These are phyloP conservation scores for Zoroaster sp. DNA, from an alignment of 53 echinoderm and acorn worm species.

Conservation along the genomic window DNA sequence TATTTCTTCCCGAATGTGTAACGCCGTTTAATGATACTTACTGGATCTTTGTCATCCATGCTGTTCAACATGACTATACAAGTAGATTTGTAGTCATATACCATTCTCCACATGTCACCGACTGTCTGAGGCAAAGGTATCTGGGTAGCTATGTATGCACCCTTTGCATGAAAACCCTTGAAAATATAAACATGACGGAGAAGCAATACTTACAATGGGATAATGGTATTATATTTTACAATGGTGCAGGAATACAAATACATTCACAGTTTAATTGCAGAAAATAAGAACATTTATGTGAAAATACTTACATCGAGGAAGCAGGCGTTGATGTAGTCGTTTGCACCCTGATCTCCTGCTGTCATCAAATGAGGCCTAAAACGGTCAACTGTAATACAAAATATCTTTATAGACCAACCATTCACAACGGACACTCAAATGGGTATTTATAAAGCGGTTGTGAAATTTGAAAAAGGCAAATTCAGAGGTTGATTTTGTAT, in stretches of 20 bases:
- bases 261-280: no score
- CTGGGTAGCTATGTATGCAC: slow-evolving; percentile 62
- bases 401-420: no score
- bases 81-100: slow-evolving; percentile 77
- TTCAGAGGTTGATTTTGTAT: no score
- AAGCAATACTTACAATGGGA: neutral
- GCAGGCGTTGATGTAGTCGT: slow-evolving; percentile 18
- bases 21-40: no score
- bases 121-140: slow-evolving; percentile 73
- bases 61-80: slow-evolving; percentile 79
- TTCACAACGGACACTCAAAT: no score
- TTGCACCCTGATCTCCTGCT: neutral
- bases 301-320: neutral
- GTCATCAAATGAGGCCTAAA: neutral
- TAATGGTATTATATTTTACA: neutral
- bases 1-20: no score
- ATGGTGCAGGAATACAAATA: neutral
- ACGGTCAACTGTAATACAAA: neutral
- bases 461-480: no score
- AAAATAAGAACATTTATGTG: no score
- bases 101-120: slow-evolving; percentile 72
- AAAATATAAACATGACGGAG: neutral
- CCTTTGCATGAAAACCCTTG: slow-evolving; percentile 51
- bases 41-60: slow-evolving; percentile 61
- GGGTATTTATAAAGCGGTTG: no score